Evolutionary conservation across 2,888 invertebrate species (phyloP), one percentile per base, ranked within the genome.

Genomic region (Frankliniella fusca): DNA sequence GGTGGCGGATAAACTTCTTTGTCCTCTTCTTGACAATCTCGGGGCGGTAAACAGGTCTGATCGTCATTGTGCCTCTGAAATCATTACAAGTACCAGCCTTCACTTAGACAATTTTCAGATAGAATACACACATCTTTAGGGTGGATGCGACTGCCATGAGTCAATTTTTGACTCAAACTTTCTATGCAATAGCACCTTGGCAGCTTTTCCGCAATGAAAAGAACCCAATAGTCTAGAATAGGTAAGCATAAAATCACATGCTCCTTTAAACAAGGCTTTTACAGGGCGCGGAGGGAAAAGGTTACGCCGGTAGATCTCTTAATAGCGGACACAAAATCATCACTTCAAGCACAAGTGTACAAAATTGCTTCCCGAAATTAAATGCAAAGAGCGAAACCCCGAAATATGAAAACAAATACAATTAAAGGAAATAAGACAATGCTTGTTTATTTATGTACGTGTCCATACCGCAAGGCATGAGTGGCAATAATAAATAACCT

Each of bases 1-100:
- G 99, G 90, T 99, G 99, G 85, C 99, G 94, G 87, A 96, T 97
- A 90, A 99, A 99, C 90, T 96, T 96, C 92, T 98, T 98, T 86
- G 96, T 96, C 90, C 98, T 93, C 92, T 99, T 99, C 91, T 99
- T 98, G 85, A 98, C 93, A 89, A 98, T 96, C 87, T 92, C 93
- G 54, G 96, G 95, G 89, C 95, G 93, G 88, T 95, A 95, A 84
- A 95, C 94, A 86, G 97, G 97, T 90, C 95, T 92, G 88, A 96
- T 95, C 88, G 96, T 94, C 95, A 95, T 95, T 90, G 91, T 94
- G 88, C 87, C 87, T 83, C 82, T 80, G 82, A 83, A 84, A 85
- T 27, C 23, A 70, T 3, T 10, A 3, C 27, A 11, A n/a, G 9
- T 12, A 76, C 9, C 10, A 23, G n/a, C 0, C 10, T 23, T 11